Percentiles rank a stretch among this genome's conserved stretches.
Conservation (phyloP, 2,888 invertebrate genomes). For the Andrena praecox region DNA sequence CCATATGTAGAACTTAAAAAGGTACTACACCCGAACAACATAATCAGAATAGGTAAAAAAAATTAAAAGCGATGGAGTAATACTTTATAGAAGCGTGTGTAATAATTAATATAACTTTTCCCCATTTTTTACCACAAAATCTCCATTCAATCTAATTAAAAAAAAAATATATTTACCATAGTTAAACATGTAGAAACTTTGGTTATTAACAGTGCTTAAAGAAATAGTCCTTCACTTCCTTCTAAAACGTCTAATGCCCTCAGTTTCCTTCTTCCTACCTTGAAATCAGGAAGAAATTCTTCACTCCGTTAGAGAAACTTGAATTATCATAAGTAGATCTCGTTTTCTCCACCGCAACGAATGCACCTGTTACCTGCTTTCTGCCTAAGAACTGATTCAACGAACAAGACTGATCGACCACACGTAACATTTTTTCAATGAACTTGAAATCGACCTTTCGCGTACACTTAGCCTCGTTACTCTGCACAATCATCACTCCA, state of each 20-base stretch:
- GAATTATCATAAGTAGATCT: conserved; percentile 51
- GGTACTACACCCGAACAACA: too few species aligned
- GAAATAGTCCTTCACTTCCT: background rate
- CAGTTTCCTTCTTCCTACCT: conserved; percentile 36
- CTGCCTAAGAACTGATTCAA: background rate
- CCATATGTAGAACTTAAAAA: background rate
- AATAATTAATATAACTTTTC: too few species aligned
- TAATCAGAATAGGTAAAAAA: too few species aligned
- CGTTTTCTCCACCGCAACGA: conserved; percentile 44
- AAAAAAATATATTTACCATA: background rate
- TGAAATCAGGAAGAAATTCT: conserved; percentile 57
- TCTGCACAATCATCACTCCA: background rate
- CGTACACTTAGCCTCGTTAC: background rate
- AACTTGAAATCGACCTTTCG: conserved; percentile 19
- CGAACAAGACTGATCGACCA: background rate
- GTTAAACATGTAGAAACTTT: background rate
- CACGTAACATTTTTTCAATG: background rate
- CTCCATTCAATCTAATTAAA: background rate
- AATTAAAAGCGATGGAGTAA: too few species aligned
- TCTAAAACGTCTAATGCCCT: background rate
- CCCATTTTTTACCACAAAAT: background rate
- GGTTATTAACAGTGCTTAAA: background rate
- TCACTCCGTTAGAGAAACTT: conserved; percentile 45
- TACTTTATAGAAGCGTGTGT: too few species aligned
- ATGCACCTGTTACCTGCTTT: conserved; percentile 27